phyloP scores from a whole-genome alignment of 1,140 invertebrate species.

The Nebria ingens region DNA sequence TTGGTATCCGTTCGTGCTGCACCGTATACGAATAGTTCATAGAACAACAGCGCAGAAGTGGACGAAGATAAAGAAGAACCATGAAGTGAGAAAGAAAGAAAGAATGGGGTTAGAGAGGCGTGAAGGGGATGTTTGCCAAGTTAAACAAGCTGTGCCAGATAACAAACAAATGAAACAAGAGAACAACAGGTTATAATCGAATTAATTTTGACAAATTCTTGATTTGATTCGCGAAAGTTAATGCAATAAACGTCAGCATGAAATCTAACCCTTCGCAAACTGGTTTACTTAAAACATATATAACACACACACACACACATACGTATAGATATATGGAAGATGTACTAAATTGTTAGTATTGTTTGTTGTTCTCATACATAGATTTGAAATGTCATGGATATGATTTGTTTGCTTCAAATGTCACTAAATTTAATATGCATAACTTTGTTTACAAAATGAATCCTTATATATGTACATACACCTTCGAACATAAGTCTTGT shows the following conservation, averaged over 20 bases:
- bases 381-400: too few relatives aligned
- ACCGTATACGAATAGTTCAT: not conserved
- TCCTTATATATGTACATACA: too few relatives aligned
- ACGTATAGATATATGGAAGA: too few relatives aligned
- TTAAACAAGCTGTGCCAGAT: not conserved
- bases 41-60: not conserved
- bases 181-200: slow-evolving; percentile 8
- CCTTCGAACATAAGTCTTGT: too few relatives aligned
- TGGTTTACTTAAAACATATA: too few relatives aligned
- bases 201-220: slow-evolving; percentile 9
- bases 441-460: too few relatives aligned
- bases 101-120: not conserved
- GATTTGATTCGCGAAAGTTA: not conserved
- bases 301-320: too few relatives aligned
- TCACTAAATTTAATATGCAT: too few relatives aligned
- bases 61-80: not conserved
- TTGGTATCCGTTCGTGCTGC: not conserved
- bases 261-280: not conserved
- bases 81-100: not conserved
- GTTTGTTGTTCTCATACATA: too few relatives aligned
- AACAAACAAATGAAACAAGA: not conserved
- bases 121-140: not conserved
- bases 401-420: too few relatives aligned
- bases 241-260: not conserved
- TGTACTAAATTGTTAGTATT: too few relatives aligned